phyloP scores from a whole-genome alignment of 2,113 vertebrate species.

The Lipotes vexillifer region DNA sequence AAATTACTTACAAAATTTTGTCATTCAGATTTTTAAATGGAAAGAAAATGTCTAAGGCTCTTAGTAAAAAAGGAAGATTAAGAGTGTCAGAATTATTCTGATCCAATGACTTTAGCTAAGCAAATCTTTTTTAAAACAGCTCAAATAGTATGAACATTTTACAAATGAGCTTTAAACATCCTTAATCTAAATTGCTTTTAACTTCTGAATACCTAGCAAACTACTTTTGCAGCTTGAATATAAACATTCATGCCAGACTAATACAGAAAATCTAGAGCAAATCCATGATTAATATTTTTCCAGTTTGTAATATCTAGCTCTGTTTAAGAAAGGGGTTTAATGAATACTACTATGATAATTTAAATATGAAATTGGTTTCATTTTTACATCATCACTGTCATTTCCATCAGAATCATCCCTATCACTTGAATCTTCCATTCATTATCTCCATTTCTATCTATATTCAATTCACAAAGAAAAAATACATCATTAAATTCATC shows the following conservation, averaged over 20 bases:
- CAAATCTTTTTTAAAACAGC: slow-evolving; percentile 77
- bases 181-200: slow-evolving; percentile 76
- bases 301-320: slow-evolving; percentile 32
- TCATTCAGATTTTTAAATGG: slow-evolving; percentile 68
- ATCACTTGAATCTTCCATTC: not conserved
- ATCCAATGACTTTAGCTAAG: slow-evolving; percentile 69
- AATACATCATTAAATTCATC: not conserved
- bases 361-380: slow-evolving; percentile 46
- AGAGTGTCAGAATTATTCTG: slow-evolving; percentile 70
- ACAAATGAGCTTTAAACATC: slow-evolving; percentile 76
- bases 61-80: slow-evolving; percentile 73
- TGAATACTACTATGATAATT: slow-evolving; percentile 35
- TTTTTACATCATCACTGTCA: not conserved
- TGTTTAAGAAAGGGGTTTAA: not conserved
- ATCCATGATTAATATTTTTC: slow-evolving; percentile 48
- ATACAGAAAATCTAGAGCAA: slow-evolving; percentile 51
- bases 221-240: slow-evolving; percentile 70
- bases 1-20: slow-evolving; percentile 71
- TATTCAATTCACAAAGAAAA: slow-evolving; percentile 39
- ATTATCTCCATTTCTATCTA: slow-evolving; percentile 22
- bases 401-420: slow-evolving; percentile 31
- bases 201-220: slow-evolving; percentile 76
- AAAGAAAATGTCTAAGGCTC: slow-evolving; percentile 54
- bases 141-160: slow-evolving; percentile 72
- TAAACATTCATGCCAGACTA: slow-evolving; percentile 64